phyloP scores from a whole-genome alignment of 35 echinoderm and acorn worm species.

The Holothuria glaberrima region DNA sequence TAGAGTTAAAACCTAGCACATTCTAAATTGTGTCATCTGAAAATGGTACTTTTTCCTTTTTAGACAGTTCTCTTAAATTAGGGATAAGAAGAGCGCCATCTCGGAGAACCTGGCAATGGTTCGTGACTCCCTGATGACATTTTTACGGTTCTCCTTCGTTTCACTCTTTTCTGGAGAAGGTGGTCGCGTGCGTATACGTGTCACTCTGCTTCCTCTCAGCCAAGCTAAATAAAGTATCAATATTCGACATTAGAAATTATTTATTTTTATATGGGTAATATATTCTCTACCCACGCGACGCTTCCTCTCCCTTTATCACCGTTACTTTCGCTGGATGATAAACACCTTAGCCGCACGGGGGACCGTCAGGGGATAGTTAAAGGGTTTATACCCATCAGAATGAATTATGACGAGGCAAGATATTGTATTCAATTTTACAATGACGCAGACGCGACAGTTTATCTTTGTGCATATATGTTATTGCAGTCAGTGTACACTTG shows the following conservation, averaged over 20 bases:
- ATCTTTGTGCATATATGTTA: too few species aligned
- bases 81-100: too few species aligned
- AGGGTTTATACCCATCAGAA: too few species aligned
- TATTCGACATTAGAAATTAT: neutral
- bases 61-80: neutral
- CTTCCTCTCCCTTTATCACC: neutral
- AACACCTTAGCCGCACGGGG: too few species aligned
- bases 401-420: too few species aligned
- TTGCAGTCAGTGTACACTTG: too few species aligned
- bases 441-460: too few species aligned
- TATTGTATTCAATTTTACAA: too few species aligned
- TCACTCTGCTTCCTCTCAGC: conserved; percentile 6
- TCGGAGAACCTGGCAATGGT: too few species aligned
- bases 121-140: neutral
- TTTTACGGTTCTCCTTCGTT: conserved; percentile 29
- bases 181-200: conserved; percentile 45
- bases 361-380: too few species aligned
- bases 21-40: neutral
- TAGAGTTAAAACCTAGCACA: too few species aligned
- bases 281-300: conserved; percentile 50
- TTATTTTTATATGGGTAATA: conserved; percentile 52
- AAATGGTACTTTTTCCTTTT: neutral
- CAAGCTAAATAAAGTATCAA: conserved; percentile 33
- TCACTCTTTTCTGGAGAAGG: neutral
- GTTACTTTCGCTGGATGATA: neutral